Base-by-base conservation (phyloP, 2,797 vertebrate species). In the Champsocephalus esox region DNA sequence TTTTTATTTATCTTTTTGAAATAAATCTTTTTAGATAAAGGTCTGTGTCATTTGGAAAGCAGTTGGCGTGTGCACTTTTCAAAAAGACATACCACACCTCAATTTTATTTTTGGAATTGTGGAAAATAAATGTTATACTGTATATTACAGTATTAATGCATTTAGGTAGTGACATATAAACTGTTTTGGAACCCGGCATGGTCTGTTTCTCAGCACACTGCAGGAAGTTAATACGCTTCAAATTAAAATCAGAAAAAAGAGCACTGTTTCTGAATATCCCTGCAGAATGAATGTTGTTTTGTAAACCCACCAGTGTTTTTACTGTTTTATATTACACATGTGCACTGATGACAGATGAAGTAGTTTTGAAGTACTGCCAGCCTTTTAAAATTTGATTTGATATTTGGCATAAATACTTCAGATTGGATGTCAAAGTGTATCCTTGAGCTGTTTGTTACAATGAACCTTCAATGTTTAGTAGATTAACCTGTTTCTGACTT, bases 1-100 rank as follows among this genome's bases (percentile, higher is more conserved):
- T 63, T 76, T 83, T 81, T 75, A 92, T 91, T 86, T 95, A 95
- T 93, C 87, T 86, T 84, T 38, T 93, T 93, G 83, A 91, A 92
- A 91, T 92, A 93, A 94, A 93, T 70, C 86, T 73, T 87, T 89
- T 91, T 91, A 89, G 86, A 90, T 82, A 71, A 88, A 85, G 81
- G 82, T 85, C 70, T 82, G 71, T 86, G 78, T 90, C 75, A 83
- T 86, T 87, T 91, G 77, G 77, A 84, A 84, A 83, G 55, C 49
- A 64, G 75, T 56, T 73, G 43, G 65, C 66, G 51, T 84, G 68
- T 80, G 73, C 66, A 64, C 58, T 67, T 34, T 68, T 48, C 57
- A 50, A 24, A 50, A 24, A 5, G 74, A 81, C 43, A 66, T 61
- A 9, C 16, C 34, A 70, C 54, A 73, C 66, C 21, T 59, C 3